phyloP scores from a whole-genome alignment of 1,140 invertebrate species.

The Bombus cullumanus region DNA sequence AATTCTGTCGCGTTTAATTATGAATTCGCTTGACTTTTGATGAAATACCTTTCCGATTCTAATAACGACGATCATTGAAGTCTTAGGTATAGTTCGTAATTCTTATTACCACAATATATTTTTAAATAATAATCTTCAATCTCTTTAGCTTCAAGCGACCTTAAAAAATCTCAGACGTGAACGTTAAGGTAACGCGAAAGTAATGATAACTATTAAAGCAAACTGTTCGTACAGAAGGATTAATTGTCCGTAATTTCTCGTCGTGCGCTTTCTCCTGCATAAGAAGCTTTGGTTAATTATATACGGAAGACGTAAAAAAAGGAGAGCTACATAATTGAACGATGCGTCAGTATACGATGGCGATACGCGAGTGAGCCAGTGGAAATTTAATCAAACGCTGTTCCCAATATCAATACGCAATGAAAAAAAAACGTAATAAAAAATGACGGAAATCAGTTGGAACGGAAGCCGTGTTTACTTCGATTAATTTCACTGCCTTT shows the following conservation, averaged over 20 bases:
- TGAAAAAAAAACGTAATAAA: not conserved
- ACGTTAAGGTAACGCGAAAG: not conserved
- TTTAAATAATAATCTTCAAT: too few relatives aligned
- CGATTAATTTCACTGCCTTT: constrained; percentile 18
- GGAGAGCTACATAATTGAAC: not conserved
- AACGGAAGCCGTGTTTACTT: not conserved
- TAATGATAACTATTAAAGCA: not conserved
- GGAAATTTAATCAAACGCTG: constrained; percentile 42
- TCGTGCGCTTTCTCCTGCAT: not conserved
- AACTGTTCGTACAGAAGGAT: not conserved
- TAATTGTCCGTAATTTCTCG: not conserved
- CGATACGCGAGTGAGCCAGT: not conserved
- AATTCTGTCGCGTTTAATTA: not conserved
- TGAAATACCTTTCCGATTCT: not conserved
- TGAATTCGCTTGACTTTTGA: not conserved
- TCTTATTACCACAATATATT: too few relatives aligned
- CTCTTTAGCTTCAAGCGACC: too few relatives aligned
- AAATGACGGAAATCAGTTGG: not conserved
- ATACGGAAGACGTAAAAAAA: not conserved
- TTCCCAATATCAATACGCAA: constrained; percentile 5
- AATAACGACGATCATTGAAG: not conserved
- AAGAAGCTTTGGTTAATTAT: constrained; percentile 1
- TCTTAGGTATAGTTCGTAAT: too few relatives aligned
- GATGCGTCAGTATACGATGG: not conserved
- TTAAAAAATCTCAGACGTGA: not conserved